Conservation (phyloP, 2,797 vertebrate species). For the Simalia tracyae region DNA sequence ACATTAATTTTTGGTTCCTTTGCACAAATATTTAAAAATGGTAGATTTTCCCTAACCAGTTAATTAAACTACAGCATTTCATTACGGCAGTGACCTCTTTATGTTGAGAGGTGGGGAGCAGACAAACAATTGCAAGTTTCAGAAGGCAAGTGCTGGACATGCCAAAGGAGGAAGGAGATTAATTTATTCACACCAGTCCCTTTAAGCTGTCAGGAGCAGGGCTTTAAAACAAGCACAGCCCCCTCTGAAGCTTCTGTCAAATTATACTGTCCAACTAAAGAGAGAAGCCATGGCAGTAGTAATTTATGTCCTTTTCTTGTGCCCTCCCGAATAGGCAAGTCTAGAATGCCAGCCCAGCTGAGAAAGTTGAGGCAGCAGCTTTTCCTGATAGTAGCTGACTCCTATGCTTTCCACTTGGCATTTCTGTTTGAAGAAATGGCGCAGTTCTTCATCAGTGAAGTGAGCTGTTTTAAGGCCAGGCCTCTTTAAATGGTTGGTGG, state of each 20-base stretch:
- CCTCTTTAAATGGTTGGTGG: not conserved
- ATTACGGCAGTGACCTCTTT: not conserved
- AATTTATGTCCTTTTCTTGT: not conserved
- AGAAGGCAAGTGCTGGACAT: not conserved
- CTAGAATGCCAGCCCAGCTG: not conserved
- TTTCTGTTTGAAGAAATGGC: not conserved
- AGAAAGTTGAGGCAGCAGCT: not conserved
- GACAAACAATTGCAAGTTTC: not conserved
- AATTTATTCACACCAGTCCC: not conserved
- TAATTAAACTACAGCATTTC: not conserved
- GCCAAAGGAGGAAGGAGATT: not conserved
- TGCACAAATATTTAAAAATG: not conserved
- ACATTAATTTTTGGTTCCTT: not conserved
- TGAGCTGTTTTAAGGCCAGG: not conserved
- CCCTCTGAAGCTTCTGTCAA: not conserved
- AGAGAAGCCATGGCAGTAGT: not conserved
- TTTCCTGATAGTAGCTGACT: not conserved
- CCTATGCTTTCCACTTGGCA: not conserved
- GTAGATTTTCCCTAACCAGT: not conserved
- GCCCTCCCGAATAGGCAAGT: not conserved
- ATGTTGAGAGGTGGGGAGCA: not conserved
- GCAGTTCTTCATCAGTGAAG: not conserved
- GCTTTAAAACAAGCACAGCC: not conserved
- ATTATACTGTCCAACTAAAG: not conserved
- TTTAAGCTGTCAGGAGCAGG: not conserved